phyloP scores from a whole-genome alignment of 2,888 invertebrate genomes.

The Lordiphosa fenestrarum region DNA sequence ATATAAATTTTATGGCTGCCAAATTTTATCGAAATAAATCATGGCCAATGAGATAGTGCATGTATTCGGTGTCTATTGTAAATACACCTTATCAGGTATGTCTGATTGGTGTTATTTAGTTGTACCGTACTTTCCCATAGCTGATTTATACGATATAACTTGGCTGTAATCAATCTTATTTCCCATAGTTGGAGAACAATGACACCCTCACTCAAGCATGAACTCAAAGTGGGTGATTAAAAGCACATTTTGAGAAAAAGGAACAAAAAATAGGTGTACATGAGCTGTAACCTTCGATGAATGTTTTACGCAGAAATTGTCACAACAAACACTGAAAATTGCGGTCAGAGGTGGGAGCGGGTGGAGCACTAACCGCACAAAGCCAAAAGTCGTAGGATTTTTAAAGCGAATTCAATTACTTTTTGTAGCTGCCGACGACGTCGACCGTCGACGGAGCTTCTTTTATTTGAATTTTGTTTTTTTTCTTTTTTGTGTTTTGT shows the following conservation, averaged over 20 bases:
- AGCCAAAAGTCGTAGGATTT: conserved; percentile 50
- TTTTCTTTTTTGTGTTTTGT: conserved; percentile 25
- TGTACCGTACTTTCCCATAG: no score
- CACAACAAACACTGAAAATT: conserved; percentile 58
- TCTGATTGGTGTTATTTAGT: no score
- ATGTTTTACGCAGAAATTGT: conserved; percentile 68
- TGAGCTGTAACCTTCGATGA: conserved; percentile 32
- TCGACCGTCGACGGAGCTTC: conserved; percentile 23
- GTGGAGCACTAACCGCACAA: conserved; percentile 14
- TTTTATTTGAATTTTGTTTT: conserved; percentile 30
- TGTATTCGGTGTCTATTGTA: no score
- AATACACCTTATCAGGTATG: no score
- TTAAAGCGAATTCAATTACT: conserved; percentile 74
- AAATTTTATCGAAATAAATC: no score
- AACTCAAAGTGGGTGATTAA: conserved; percentile 39
- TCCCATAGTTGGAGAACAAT: background rate
- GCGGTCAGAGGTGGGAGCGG: conserved; percentile 44
- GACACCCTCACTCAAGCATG: background rate
- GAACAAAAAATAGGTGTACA: background rate
- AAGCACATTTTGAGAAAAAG: conserved; percentile 23
- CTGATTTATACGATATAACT: no score
- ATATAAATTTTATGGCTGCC: no score
- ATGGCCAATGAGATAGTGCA: no score
- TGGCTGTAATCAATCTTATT: no score
- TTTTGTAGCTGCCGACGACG: conserved; percentile 55